Percentiles rank a stretch among this genome's conserved stretches.
Conservation (phyloP, 2,797 vertebrate species). For the Ficedula albicollis region DNA sequence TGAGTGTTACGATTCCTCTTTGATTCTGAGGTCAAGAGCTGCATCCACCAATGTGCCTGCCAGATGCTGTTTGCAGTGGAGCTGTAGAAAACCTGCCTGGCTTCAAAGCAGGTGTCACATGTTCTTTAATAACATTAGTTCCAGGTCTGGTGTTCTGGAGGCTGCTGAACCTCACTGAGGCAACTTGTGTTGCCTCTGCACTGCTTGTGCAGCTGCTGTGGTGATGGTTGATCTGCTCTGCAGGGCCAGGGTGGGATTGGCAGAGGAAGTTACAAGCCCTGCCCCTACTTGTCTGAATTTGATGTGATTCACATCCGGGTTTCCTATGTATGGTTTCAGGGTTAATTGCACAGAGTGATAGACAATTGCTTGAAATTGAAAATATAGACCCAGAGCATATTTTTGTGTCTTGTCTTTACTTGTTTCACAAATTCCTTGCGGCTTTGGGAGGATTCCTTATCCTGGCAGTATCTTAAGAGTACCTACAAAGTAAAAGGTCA, state of each 20-base stretch:
- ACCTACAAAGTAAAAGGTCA: not conserved
- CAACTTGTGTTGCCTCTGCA: fast-evolving
- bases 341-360: not conserved
- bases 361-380: not conserved
- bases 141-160: not conserved
- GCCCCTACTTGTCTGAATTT: not conserved
- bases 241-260: not conserved
- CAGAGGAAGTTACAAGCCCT: not conserved
- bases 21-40: not conserved
- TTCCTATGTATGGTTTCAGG: not conserved
- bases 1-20: not conserved
- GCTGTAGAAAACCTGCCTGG: not conserved
- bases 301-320: not conserved
- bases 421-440: not conserved
- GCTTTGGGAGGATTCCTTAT: not conserved
- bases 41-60: not conserved
- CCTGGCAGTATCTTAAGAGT: not conserved
- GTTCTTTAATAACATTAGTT: not conserved
- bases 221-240: not conserved
- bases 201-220: not conserved
- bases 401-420: not conserved
- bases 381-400: not conserved
- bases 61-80: not conserved
- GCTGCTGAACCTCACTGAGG: not conserved
- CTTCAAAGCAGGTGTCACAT: not conserved